phyloP scores from a whole-genome alignment of 2,888 invertebrate species.

The Siphonodentalium dalli region DNA sequence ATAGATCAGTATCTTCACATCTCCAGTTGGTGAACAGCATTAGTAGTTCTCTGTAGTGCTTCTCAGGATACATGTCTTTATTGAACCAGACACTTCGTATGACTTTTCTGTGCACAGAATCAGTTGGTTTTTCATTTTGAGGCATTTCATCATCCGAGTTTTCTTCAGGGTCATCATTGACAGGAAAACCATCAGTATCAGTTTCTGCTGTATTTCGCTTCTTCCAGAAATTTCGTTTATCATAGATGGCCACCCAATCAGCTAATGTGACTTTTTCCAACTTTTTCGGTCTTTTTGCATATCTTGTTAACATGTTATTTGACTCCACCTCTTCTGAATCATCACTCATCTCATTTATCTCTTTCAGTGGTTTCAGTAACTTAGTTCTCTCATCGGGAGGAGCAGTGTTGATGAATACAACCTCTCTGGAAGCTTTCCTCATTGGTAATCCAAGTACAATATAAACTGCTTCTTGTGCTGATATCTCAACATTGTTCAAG shows the following conservation, averaged over 20 bases:
- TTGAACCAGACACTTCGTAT: conserved; percentile 24
- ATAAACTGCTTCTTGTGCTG: conserved; percentile 2
- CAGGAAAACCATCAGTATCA: conserved; percentile 4
- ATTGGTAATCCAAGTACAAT: conserved; percentile 26
- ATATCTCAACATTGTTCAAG: neutral
- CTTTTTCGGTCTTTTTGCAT: conserved; percentile 11
- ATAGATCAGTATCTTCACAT: conserved; percentile 22
- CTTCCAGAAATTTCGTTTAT: conserved; percentile 1
- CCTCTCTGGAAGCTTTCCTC: conserved; percentile 22
- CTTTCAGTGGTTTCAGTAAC: conserved; percentile 40
- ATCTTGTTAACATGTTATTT: conserved; percentile 2
- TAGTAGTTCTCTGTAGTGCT: conserved; percentile 37
- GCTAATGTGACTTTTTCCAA: conserved; percentile 11
- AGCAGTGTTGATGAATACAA: conserved; percentile 33
- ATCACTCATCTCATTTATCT: conserved; percentile 17
- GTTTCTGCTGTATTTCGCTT: neutral
- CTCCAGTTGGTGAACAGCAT: conserved; percentile 47
- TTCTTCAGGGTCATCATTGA: conserved; percentile 5
- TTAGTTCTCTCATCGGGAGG: conserved; percentile 30
- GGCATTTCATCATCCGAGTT: neutral
- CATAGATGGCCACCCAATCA: conserved; percentile 11
- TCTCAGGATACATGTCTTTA: conserved; percentile 24
- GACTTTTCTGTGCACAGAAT: too few species aligned
- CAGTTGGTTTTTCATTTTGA: too few species aligned
- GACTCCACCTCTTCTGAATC: conserved; percentile 17